Percentiles rank a stretch among this genome's conserved stretches.
These are phyloP conservation scores for Aphidius gifuensis DNA, from an alignment of 1,140 invertebrate genomes.

Conservation along the genomic window DNA sequence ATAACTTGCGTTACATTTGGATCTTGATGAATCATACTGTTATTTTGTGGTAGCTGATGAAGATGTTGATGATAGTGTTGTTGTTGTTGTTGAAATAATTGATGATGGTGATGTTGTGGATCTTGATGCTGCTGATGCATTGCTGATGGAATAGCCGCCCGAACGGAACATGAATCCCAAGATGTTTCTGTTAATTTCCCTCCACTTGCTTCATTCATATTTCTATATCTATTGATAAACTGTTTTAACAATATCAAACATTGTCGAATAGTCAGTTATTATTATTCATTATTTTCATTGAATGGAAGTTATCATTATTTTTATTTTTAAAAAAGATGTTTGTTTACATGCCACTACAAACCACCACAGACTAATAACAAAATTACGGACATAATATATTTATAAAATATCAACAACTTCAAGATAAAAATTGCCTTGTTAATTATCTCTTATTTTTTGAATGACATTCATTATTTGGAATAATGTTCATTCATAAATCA, in stretches of 20 bases:
- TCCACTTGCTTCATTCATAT: conserved; percentile 55
- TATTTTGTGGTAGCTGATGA: conserved; percentile 25
- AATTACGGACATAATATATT: conserved; percentile 11
- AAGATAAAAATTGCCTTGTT: conserved; percentile 40
- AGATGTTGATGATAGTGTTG: conserved; percentile 39
- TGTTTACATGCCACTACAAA: conserved; percentile 50
- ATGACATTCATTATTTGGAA: conserved; percentile 38
- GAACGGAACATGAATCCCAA: conserved; percentile 50
- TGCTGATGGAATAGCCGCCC: conserved; percentile 27
- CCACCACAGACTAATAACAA: conserved; percentile 28
- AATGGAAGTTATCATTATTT: neutral
- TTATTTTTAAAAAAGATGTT: conserved; percentile 37
- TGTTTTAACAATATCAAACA: conserved; percentile 8
- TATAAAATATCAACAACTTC: conserved; percentile 18
- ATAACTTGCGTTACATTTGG: conserved; percentile 47
- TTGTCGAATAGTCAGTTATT: conserved; percentile 2
- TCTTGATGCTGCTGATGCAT: conserved; percentile 37
- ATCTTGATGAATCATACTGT: conserved; percentile 40
- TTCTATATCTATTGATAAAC: conserved; percentile 27
- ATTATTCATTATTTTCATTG: neutral
- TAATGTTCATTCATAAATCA: conserved; percentile 55
- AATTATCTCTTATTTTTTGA: conserved; percentile 35
- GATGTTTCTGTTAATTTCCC: conserved; percentile 51
- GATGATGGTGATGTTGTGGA: conserved; percentile 36
- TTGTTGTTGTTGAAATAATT: conserved; percentile 26